Evolutionary conservation across 2,113 vertebrate genomes (phyloP).

Genomic region (Onychostoma macrolepis): DNA sequence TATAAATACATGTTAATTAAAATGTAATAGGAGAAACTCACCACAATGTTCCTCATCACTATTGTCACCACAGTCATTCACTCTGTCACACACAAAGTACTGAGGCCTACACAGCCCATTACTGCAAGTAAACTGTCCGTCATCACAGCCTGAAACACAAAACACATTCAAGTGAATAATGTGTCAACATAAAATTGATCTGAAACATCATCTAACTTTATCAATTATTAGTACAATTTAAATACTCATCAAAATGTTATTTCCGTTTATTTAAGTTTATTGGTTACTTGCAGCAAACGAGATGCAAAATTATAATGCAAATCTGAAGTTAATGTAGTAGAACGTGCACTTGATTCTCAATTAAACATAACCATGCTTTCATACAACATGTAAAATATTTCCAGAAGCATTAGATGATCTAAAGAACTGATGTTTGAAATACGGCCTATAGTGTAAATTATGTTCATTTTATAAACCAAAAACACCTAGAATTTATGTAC

Average conservation of each 20-base stretch:
- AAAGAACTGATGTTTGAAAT: background rate
- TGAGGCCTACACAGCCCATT: slow-evolving; percentile 78
- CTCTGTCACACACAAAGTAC: slow-evolving; percentile 72
- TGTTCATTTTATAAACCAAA: background rate
- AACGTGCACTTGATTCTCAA: background rate
- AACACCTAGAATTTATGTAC: background rate
- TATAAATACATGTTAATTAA: background rate
- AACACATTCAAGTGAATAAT: background rate
- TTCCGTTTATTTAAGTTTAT: no score
- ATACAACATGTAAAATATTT: background rate
- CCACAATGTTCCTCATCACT: slow-evolving; percentile 77
- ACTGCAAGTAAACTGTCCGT: slow-evolving; percentile 70
- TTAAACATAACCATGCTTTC: background rate
- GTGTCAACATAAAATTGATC: background rate
- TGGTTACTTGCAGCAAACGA: background rate
- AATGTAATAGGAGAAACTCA: slow-evolving; percentile 59
- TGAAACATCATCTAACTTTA: background rate
- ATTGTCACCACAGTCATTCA: slow-evolving; percentile 78
- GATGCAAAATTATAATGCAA: background rate
- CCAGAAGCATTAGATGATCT: background rate
- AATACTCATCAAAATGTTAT: background rate
- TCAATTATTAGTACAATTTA: background rate
- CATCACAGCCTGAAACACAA: slow-evolving; percentile 66
- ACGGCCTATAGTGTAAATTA: background rate
- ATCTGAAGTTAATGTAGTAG: background rate